These are phyloP conservation scores for Nesidiocoris tenuis DNA, from an alignment of 2,888 invertebrate species.

Conservation along the genomic window DNA sequence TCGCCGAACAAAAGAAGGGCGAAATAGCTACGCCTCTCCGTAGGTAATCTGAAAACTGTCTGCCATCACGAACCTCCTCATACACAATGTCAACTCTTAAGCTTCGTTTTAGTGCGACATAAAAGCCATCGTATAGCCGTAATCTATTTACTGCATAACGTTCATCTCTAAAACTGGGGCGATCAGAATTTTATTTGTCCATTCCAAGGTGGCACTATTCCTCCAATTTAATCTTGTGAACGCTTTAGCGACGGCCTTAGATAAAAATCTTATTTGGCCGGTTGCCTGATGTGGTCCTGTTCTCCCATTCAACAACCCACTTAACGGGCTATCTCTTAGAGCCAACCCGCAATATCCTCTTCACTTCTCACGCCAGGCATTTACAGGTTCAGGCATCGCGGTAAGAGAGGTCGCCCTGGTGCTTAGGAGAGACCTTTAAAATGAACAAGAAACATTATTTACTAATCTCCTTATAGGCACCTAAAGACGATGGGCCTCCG, in stretches of 20 bases:
- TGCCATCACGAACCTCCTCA: too few species aligned
- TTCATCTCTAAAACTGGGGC: neutral
- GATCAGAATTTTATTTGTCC: neutral
- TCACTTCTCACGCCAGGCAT: neutral
- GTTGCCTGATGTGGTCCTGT: slow-evolving; percentile 26
- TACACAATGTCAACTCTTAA: too few species aligned
- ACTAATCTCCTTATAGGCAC: slow-evolving; percentile 33
- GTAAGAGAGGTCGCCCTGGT: neutral
- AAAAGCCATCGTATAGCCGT: too few species aligned
- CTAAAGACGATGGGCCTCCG: slow-evolving; percentile 9
- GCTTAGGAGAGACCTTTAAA: neutral
- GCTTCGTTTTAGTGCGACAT: too few species aligned
- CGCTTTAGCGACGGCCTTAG: neutral
- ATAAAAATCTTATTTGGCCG: slow-evolving; percentile 37
- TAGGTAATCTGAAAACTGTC: too few species aligned
- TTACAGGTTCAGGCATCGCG: neutral
- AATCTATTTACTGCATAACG: too few species aligned
- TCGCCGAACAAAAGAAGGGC: too few species aligned
- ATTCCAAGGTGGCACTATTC: neutral
- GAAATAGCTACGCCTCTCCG: too few species aligned
- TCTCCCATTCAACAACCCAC: slow-evolving; percentile 38
- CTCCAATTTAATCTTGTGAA: neutral
- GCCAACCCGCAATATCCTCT: neutral
- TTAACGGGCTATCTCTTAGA: slow-evolving; percentile 21
- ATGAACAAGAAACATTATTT: slow-evolving; percentile 34